Conservation (phyloP, 2,113 vertebrate species). For the Pteronura brasiliensis region DNA sequence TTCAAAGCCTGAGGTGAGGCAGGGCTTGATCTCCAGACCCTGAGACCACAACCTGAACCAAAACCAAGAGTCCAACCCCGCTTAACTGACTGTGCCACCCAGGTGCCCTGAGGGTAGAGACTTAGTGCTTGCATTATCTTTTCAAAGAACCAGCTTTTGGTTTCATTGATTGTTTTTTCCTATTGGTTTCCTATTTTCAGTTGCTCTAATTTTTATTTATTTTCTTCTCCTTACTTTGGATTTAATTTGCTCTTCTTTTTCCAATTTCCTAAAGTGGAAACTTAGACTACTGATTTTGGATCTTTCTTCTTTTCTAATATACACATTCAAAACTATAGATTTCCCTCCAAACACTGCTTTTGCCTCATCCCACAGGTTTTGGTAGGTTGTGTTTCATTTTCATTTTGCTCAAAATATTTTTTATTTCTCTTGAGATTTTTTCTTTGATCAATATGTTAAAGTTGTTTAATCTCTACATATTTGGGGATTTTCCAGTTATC, state of each 20-base stretch:
- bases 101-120: neutral
- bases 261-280: neutral
- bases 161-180: neutral
- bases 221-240: constrained; percentile 10
- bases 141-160: neutral
- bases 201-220: neutral
- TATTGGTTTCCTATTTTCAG: neutral
- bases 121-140: neutral
- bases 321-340: neutral
- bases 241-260: neutral
- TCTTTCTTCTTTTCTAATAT: neutral
- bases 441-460: neutral
- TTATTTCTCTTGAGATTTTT: neutral
- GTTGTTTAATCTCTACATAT: neutral
- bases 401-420: neutral
- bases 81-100: neutral
- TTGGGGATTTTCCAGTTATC: neutral
- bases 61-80: neutral
- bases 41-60: neutral
- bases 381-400: neutral
- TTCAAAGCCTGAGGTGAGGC: neutral
- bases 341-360: neutral
- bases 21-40: neutral
- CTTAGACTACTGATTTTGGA: neutral
- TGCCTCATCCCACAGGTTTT: neutral